A percentile compares a stretch with the other conserved stretches of the same genome.
phyloP scores from a whole-genome alignment of 2,113 vertebrate genomes.

The Saccopteryx leptura region DNA sequence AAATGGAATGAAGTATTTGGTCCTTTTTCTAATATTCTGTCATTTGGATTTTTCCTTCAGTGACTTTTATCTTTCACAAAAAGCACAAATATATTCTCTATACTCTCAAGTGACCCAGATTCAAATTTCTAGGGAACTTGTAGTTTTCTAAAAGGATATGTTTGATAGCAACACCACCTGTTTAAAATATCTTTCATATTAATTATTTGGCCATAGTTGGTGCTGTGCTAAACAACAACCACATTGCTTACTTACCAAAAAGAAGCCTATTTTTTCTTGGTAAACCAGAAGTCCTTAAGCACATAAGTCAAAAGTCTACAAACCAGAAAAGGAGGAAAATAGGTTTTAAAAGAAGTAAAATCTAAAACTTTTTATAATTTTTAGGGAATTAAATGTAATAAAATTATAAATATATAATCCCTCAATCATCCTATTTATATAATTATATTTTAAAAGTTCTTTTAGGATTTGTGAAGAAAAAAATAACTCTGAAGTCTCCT shows the following conservation, averaged over 20 bases:
- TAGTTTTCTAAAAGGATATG: neutral
- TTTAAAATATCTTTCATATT: conserved; percentile 51
- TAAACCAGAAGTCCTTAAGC: neutral
- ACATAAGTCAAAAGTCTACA: neutral
- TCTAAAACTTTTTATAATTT: neutral
- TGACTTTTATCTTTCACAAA: conserved; percentile 22
- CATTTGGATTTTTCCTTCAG: neutral
- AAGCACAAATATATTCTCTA: neutral
- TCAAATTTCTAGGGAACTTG: neutral
- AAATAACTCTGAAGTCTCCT: conserved; percentile 19
- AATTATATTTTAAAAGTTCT: neutral
- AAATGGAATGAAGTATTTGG: neutral
- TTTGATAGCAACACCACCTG: neutral
- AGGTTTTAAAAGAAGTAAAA: conserved; percentile 1
- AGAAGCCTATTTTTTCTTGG: neutral
- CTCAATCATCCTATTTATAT: conserved; percentile 20
- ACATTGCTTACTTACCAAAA: neutral
- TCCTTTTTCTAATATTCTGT: neutral
- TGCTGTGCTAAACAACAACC: neutral
- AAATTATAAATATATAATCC: conserved; percentile 33
- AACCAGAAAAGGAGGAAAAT: neutral
- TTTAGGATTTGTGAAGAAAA: conserved; percentile 25
- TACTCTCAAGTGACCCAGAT: conserved; percentile 20
- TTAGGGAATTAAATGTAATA: neutral
- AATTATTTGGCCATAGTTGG: neutral